Evolutionary conservation across 2,888 invertebrate genomes (phyloP), one percentile per base, ranked within the genome.

Genomic region (Neocrepidodera transversa): DNA sequence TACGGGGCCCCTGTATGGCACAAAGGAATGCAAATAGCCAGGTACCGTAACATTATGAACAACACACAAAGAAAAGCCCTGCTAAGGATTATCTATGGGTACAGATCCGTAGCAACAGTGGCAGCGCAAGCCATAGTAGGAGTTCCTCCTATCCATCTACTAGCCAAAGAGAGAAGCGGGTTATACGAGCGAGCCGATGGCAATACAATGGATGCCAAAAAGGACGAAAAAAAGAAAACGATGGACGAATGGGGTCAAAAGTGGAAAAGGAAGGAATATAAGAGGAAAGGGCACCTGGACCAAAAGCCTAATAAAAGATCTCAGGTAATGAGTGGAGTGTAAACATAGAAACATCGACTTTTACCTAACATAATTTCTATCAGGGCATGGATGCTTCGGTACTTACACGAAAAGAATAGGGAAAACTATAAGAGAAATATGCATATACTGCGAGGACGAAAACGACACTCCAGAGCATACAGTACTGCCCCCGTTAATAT

Each of bases 41-140:
- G 11, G 35, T 32, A 50, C 28, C 17, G 11, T 11, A 8, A n/a
- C 1, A 20, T 16, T 7, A 1, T 13, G 1, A 50, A 32, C 10
- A 35, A n/a, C 5, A 23, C 23, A 1, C 52, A 53, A 18, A 3
- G 58, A 7, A 42, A 23, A 28, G 17, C 18, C 16, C 8, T 32
- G 1, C 3, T 58, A 2, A 43, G 52, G 13, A 45, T 53, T 1
- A 14, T 14, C 0, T 17, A 2, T 5, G 58, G 30, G 10, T 58
- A 54, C 20, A 38, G 53, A 11, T 47, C 58, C 3, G 58, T 54
- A 7, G 35, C 53, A 0, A 17, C 6, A 11, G 45, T 17, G 4
- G 53, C 58, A 8, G 20, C 23, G 1, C 47, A 35, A 16, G 48
- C 45, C 8, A 18, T 58, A 2, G 53, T 54, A 1, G 53, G 28